Conservation (phyloP, 2,888 invertebrate genomes). For the Synanthedon myopaeformis region DNA sequence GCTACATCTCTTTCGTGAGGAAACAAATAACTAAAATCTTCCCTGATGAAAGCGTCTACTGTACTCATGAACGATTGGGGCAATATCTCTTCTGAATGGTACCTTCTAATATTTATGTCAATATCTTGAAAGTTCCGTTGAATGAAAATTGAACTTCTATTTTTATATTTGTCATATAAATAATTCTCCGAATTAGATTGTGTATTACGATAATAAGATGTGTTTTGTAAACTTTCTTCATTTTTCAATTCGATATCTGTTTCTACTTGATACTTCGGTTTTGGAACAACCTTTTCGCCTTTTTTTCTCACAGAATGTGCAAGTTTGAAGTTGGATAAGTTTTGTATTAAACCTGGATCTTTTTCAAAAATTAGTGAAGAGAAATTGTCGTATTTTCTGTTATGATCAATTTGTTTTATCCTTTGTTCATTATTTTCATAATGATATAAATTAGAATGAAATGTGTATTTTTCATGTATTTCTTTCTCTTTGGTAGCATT, state of each 20-base stretch:
- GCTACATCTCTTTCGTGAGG: slow-evolving; percentile 12
- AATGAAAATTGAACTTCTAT: too few species aligned
- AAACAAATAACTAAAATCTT: slow-evolving; percentile 33
- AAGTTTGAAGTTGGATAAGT: background rate
- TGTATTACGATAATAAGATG: too few species aligned
- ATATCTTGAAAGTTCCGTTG: too few species aligned
- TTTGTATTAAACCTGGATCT: too few species aligned
- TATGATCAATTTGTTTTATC: background rate
- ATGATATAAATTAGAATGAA: slow-evolving; percentile 11
- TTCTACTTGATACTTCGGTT: too few species aligned
- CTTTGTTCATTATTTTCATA: background rate
- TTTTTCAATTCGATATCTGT: too few species aligned
- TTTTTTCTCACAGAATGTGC: background rate
- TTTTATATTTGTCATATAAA: too few species aligned
- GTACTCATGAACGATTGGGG: background rate
- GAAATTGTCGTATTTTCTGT: too few species aligned
- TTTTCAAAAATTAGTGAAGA: too few species aligned
- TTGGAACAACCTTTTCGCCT: background rate
- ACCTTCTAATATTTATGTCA: background rate
- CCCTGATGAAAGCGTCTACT: slow-evolving; percentile 10
- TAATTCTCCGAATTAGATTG: too few species aligned
- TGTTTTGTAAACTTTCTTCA: too few species aligned
- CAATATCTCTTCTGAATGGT: background rate
- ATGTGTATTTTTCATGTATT: slow-evolving; percentile 4
- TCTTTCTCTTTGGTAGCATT: slow-evolving; percentile 1